Evolutionary conservation across 1,140 invertebrate species (phyloP), one percentile per base, ranked within the genome.

Genomic region (Oncopeltus fasciatus): DNA sequence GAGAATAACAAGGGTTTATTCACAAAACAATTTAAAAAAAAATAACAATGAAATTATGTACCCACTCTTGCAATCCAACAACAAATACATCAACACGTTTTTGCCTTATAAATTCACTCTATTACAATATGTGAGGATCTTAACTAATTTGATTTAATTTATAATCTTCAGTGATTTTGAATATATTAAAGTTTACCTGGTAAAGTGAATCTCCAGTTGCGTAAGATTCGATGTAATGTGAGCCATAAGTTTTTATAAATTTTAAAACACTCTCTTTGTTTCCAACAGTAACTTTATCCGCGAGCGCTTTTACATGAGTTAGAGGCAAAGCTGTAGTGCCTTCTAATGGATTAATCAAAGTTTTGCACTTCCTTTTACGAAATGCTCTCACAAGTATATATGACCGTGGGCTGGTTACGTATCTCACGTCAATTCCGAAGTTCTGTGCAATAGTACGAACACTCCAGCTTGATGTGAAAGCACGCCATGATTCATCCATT

Each of bases 201-300:
- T 80, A 92, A 12, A 90, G 75, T 0, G 88, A 87, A 70, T 92
- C 90, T 18, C 88, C 88, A 12, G 88, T 90, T 21, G 88, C 80
- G 70, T 86, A 92, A 0, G 86, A 87, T 47, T 84, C 79, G 24
- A 92, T 87, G 70, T 89, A 91, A 71, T 92, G 88, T 27, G 87
- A 88, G 53, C 89, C 89, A 68, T 86, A 88, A 66, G 84, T 83
- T 64, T 83, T 82, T 49, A 90, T 85, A 69, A 92, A 90, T 60
- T 81, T 80, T 0, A 86, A 77, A 0, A 89, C 85, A 60, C 82
- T 84, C 0, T 80, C 79, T 0, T 82, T 78, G 69, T 91, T 85
- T 1, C 85, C 86, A 21, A 82, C 70, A n/a, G 79, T 78, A 26
- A 88, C 80, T 65, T 79, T 77, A 5, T 81, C 76, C 2, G 85